Evolutionary conservation across 2,797 vertebrate genomes (phyloP).

Genomic region (Pristis pectinata): DNA sequence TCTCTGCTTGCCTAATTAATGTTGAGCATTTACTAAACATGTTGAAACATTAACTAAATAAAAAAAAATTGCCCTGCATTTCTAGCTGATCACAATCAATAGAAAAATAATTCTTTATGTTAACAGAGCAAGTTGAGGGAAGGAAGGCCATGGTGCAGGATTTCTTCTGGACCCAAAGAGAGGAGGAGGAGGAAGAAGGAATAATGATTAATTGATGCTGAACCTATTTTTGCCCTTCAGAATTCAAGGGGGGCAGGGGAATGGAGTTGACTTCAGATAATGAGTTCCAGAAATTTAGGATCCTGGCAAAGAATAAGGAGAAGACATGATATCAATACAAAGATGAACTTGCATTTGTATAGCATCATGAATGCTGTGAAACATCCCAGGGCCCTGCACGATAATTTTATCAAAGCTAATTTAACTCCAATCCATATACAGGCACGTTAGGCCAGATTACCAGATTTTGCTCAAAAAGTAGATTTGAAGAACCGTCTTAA

Average conservation of each 20-base stretch:
- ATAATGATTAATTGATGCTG: not conserved
- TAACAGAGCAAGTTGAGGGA: not conserved
- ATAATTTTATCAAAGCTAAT: not conserved
- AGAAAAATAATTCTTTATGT: not conserved
- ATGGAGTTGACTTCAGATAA: not conserved
- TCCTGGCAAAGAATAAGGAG: not conserved
- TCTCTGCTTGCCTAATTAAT: not conserved
- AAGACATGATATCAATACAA: not conserved
- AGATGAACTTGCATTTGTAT: not conserved
- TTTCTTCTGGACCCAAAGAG: not conserved
- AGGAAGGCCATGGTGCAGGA: not conserved
- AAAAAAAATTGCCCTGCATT: not conserved
- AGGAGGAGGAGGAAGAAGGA: not conserved
- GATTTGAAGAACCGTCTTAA: not conserved
- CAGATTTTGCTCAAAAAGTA: not conserved
- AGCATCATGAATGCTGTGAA: not conserved
- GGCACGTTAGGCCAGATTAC: not conserved
- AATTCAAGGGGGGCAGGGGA: not conserved
- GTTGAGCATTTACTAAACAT: not conserved
- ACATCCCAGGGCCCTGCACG: not conserved
- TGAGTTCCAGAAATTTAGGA: not conserved
- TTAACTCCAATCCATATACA: not conserved
- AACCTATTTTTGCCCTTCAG: not conserved
- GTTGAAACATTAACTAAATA: not conserved
- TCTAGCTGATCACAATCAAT: not conserved